Percentiles rank a stretch among this genome's conserved stretches.
These are phyloP conservation scores for Halictus rubicundus DNA, from an alignment of 1,140 invertebrate species.

Conservation along the genomic window DNA sequence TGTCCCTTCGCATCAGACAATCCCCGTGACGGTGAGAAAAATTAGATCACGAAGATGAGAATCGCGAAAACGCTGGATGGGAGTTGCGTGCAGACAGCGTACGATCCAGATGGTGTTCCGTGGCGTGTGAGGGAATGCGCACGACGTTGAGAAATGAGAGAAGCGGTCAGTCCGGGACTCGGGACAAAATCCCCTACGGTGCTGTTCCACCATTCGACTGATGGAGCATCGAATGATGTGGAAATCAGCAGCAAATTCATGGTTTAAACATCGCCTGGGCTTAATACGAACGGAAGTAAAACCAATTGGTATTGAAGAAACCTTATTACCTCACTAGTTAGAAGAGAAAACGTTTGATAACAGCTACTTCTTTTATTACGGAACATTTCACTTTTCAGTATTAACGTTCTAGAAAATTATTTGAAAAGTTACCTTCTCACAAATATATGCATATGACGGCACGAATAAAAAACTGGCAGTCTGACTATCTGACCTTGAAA, in stretches of 20 bases:
- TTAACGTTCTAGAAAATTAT: no score
- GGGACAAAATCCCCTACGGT: constrained; percentile 1
- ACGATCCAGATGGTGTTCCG: not conserved
- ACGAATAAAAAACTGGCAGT: no score
- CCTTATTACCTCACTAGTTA: no score
- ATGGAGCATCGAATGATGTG: constrained; percentile 1
- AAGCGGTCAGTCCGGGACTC: not conserved
- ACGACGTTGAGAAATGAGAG: constrained; percentile 24
- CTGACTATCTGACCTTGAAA: no score
- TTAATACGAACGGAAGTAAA: constrained; percentile 19
- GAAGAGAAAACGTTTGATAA: no score
- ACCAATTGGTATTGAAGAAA: not conserved
- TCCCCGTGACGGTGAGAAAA: not conserved
- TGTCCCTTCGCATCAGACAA: not conserved
- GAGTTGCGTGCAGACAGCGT: not conserved
- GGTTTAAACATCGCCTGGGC: constrained; percentile 21
- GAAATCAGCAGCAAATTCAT: constrained; percentile 5
- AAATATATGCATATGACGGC: no score
- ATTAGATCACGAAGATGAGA: not conserved
- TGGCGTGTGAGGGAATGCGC: not conserved
- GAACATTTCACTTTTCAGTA: no score
- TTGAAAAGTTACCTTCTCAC: no score
- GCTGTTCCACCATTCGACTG: not conserved
- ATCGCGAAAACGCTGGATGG: not conserved
- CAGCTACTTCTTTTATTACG: no score